Conservation (phyloP, 2,797 vertebrate genomes). For the Melanotaenia parkinsoni region DNA sequence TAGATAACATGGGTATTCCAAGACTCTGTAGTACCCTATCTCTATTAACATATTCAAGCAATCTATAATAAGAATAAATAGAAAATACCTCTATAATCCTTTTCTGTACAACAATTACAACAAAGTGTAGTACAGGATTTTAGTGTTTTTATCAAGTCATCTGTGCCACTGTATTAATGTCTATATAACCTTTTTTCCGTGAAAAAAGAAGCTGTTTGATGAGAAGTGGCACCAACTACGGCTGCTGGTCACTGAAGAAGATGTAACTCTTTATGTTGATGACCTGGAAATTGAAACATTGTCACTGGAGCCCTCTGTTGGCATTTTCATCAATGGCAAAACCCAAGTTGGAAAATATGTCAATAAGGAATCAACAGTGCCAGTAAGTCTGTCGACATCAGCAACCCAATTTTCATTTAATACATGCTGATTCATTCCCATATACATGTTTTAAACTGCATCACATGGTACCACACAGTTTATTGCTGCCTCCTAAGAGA, state of each 20-base stretch:
- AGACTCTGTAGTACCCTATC: neutral
- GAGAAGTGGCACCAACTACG: constrained; percentile 96
- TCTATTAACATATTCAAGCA: neutral
- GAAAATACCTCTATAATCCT: neutral
- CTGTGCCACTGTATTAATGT: constrained; percentile 8
- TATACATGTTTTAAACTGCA: constrained; percentile 46
- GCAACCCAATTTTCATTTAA: constrained; percentile 18
- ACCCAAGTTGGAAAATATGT: constrained; percentile 98
- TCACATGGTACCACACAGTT: constrained; percentile 37
- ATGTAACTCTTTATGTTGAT: constrained; percentile 92
- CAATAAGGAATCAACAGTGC: constrained; percentile 93
- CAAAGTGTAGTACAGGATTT: neutral
- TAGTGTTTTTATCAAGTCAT: constrained; percentile 10
- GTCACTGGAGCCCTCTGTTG: constrained; percentile 88
- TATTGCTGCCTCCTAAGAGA: constrained; percentile 53
- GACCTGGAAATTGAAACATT: constrained; percentile 89
- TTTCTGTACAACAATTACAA: neutral
- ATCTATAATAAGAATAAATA: neutral
- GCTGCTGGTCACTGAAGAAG: constrained; percentile 93
- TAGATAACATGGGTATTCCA: neutral
- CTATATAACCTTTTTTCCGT: constrained; percentile 22
- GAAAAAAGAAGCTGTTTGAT: constrained; percentile 89
- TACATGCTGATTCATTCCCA: constrained; percentile 14
- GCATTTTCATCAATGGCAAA: constrained; percentile 95
- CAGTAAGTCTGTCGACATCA: constrained; percentile 81